Evolutionary conservation across 2,888 invertebrate genomes (phyloP).

Genomic region (Oligia fasciuncula): DNA sequence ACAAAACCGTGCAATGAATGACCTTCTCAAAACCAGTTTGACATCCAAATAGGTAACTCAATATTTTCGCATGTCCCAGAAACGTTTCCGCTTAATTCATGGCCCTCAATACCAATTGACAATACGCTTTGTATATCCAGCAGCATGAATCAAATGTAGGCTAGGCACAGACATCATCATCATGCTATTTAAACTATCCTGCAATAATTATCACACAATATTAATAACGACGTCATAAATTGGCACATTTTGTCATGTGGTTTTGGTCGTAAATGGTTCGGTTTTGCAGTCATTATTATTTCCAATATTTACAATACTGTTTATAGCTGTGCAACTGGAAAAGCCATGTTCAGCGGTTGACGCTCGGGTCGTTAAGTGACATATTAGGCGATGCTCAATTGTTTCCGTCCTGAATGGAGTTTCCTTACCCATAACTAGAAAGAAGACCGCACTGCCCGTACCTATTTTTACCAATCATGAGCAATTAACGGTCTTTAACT

Average conservation of each 20-base stretch:
- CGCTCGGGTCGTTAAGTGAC: background rate
- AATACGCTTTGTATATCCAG: slow-evolving; percentile 40
- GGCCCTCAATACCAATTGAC: slow-evolving; percentile 46
- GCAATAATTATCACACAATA: background rate
- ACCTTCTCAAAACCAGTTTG: slow-evolving; percentile 20
- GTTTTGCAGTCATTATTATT: background rate
- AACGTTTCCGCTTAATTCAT: slow-evolving; percentile 50
- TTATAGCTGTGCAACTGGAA: background rate
- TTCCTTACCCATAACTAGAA: background rate
- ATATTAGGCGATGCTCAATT: slow-evolving; percentile 4
- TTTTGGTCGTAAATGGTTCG: background rate
- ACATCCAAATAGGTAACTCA: slow-evolving; percentile 32
- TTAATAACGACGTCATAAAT: background rate
- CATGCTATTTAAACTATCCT: background rate
- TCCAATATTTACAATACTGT: background rate
- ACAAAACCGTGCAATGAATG: slow-evolving; percentile 16
- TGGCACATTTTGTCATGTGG: slow-evolving; percentile 1
- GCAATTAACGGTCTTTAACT: too few relatives aligned
- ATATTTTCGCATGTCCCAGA: slow-evolving; percentile 46
- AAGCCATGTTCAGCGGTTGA: background rate
- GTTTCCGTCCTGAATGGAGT: background rate
- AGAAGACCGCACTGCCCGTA: background rate
- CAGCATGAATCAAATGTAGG: slow-evolving; percentile 17
- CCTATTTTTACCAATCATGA: background rate
- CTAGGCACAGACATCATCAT: background rate